Percentiles rank a stretch among this genome's conserved stretches.
Conservation (phyloP, 92 coral and sea anemone species). For the Porites divaricata region DNA sequence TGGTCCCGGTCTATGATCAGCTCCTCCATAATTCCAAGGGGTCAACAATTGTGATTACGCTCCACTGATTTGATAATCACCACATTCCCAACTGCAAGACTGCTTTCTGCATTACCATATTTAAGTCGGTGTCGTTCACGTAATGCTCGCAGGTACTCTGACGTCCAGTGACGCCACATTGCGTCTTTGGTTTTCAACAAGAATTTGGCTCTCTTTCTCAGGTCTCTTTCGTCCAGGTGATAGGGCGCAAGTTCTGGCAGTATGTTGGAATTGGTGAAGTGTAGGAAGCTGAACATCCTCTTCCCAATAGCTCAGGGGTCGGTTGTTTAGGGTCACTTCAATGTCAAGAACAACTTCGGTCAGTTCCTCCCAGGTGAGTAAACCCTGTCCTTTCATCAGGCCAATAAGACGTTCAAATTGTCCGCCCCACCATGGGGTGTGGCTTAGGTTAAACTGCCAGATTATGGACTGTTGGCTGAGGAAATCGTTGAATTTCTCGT, state of each 20-base stretch:
- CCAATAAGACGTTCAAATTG: constrained; percentile 47
- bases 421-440: constrained; percentile 45
- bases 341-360: constrained; percentile 38
- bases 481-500: constrained; percentile 20
- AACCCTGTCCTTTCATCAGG: constrained; percentile 29
- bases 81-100: constrained; percentile 23
- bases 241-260: constrained; percentile 27
- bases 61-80: constrained; percentile 26
- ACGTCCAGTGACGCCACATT: constrained; percentile 47
- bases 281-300: constrained; percentile 25
- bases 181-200: constrained; percentile 31
- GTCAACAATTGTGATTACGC: constrained; percentile 6
- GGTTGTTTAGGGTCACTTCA: constrained; percentile 43
- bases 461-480: constrained; percentile 39
- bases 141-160: constrained; percentile 39
- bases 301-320: constrained; percentile 26
- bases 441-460: constrained; percentile 17
- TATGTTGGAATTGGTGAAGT: constrained; percentile 22
- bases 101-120: not conserved
- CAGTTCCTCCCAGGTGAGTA: constrained; percentile 38
- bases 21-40: constrained; percentile 12
- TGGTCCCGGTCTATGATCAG: constrained; percentile 10
- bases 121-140: constrained; percentile 44
- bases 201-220: constrained; percentile 34
- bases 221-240: not conserved